Conservation (phyloP, 23 tunicate genomes). For the Halocynthia aurantium region DNA sequence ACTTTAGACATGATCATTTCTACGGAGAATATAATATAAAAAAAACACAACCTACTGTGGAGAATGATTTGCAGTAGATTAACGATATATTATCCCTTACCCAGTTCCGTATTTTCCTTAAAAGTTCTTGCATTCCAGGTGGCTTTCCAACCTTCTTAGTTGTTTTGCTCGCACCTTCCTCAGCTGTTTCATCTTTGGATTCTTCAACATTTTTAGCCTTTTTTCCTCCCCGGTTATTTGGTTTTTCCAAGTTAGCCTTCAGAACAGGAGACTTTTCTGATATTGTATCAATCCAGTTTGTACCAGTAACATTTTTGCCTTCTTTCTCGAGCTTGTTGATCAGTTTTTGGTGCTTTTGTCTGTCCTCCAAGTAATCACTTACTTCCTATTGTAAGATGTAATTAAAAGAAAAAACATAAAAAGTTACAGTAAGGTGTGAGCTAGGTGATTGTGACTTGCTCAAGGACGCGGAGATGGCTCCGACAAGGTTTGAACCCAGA, state of each 20-base stretch:
- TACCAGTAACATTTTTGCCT: slow-evolving; percentile 8
- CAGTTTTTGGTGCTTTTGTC: slow-evolving; percentile 1
- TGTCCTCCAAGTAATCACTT: slow-evolving; percentile 1
- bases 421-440: too few relatives aligned
- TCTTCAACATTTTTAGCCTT: too few relatives aligned
- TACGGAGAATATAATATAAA: too few relatives aligned
- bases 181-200: too few relatives aligned
- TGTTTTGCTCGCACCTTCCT: neutral
- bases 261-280: neutral
- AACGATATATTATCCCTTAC: neutral
- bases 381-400: neutral
- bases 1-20: too few relatives aligned
- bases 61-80: neutral
- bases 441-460: too few relatives aligned
- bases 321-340: neutral
- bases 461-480: too few relatives aligned
- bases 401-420: neutral
- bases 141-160: neutral
- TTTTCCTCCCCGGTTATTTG: too few relatives aligned
- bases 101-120: slow-evolving; percentile 21
- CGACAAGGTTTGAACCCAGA: too few relatives aligned
- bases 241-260: too few relatives aligned
- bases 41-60: too few relatives aligned
- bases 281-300: slow-evolving; percentile 5
- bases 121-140: neutral